Evolutionary conservation across 2,888 invertebrate species (phyloP).

Genomic region (Machimus atricapillus): DNA sequence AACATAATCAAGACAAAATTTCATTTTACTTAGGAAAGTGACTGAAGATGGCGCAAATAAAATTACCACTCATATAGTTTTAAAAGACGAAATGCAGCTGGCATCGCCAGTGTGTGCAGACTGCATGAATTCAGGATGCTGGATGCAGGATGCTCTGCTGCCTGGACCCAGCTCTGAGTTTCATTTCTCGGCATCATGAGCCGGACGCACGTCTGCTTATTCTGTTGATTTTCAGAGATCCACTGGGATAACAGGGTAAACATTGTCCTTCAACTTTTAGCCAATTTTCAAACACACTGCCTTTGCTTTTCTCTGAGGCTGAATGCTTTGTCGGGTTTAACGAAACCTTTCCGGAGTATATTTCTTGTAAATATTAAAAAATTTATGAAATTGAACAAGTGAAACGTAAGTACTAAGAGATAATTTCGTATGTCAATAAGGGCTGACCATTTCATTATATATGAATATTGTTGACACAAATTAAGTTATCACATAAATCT

Average conservation of each 20-base stretch:
- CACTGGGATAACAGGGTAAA: neutral
- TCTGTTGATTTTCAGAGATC: neutral
- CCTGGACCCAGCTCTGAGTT: neutral
- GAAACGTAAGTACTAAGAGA: neutral
- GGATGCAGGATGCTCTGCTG: neutral
- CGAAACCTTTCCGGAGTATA: neutral
- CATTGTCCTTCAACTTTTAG: neutral
- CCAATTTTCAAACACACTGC: neutral
- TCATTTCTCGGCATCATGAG: neutral
- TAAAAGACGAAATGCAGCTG: slow-evolving; percentile 19
- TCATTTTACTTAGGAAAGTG: slow-evolving; percentile 33
- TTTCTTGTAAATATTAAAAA: neutral
- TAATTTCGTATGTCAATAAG: neutral
- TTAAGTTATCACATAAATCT: too few species aligned
- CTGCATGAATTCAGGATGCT: neutral
- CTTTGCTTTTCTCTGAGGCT: neutral
- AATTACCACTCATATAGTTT: slow-evolving; percentile 35
- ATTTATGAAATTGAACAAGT: neutral
- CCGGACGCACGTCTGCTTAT: neutral
- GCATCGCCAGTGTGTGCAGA: neutral
- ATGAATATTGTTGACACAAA: too few species aligned
- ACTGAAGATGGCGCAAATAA: slow-evolving; percentile 37
- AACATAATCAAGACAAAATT: slow-evolving; percentile 35
- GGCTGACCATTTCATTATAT: too few species aligned
- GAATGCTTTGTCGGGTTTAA: neutral